Evolutionary conservation across 2,888 invertebrate genomes (phyloP).

Genomic region (Apamea monoglypha): DNA sequence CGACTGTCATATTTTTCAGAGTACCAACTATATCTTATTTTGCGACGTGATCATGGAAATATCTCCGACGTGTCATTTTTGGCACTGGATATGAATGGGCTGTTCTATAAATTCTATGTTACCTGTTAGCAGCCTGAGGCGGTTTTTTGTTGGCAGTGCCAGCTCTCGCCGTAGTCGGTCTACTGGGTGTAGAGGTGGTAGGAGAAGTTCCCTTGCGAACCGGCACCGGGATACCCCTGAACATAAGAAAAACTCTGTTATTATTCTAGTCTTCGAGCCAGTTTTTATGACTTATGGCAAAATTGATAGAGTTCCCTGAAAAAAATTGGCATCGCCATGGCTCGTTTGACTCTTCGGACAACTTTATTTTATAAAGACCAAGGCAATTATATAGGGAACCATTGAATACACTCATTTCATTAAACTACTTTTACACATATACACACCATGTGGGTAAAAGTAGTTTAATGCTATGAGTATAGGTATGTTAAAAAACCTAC

Average conservation of each 20-base stretch:
- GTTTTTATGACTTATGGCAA: background rate
- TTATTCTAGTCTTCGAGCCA: background rate
- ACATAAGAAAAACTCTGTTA: background rate
- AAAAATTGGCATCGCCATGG: background rate
- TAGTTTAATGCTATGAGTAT: no score
- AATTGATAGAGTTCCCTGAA: background rate
- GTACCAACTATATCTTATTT: background rate
- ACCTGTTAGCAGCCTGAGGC: conserved; percentile 86
- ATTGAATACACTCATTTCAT: no score
- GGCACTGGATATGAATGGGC: background rate
- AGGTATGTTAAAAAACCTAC: background rate
- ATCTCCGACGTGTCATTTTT: background rate
- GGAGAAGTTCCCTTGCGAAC: conserved; percentile 86
- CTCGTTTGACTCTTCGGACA: no score
- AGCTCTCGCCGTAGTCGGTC: conserved; percentile 70
- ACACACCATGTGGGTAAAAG: no score
- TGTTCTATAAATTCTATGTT: conserved; percentile 28
- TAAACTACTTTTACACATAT: no score
- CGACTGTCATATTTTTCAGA: background rate
- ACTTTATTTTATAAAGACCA: background rate
- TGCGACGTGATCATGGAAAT: background rate
- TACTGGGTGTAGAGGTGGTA: conserved; percentile 78
- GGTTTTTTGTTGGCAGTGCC: conserved; percentile 78
- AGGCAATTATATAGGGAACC: background rate
- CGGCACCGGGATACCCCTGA: conserved; percentile 90